Evolutionary conservation across 2,113 vertebrate species (phyloP).

Genomic region (Oryzias melastigma): DNA sequence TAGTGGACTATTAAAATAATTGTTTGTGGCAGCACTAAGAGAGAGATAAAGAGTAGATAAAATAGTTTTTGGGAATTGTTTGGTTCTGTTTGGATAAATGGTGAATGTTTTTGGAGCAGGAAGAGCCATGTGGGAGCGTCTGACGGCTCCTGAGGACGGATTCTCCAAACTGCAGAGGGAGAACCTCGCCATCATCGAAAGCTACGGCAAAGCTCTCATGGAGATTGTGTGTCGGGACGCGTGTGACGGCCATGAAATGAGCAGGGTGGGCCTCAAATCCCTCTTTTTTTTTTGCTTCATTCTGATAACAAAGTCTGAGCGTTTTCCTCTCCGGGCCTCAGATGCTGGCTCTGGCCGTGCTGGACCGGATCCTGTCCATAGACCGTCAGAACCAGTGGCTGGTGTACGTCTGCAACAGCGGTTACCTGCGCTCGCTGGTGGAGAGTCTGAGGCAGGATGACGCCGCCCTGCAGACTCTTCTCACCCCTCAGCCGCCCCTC

Average conservation of each 20-base stretch:
- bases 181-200: constrained; percentile 93
- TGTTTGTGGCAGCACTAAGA: no score
- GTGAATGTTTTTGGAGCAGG: constrained; percentile 71
- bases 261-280: constrained; percentile 78
- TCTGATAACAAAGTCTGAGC: not conserved
- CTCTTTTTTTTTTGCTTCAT: not conserved
- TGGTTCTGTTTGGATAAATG: no score
- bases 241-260: constrained; percentile 96
- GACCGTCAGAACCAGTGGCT: constrained; percentile 96
- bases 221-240: constrained; percentile 96
- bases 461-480: constrained; percentile 84
- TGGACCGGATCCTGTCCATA: constrained; percentile 91
- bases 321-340: constrained; percentile 39
- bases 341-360: constrained; percentile 93
- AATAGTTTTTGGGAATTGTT: no score
- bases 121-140: constrained; percentile 93
- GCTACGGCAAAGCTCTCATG: constrained; percentile 93
- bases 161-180: constrained; percentile 95
- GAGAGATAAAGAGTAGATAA: no score
- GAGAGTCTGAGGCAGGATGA: constrained; percentile 93
- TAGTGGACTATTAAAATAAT: no score
- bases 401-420: constrained; percentile 92
- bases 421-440: constrained; percentile 93
- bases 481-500: constrained; percentile 88
- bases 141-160: constrained; percentile 94